Evolutionary conservation across 1,140 invertebrate species (phyloP).

Genomic region (Drosophila subobscura): DNA sequence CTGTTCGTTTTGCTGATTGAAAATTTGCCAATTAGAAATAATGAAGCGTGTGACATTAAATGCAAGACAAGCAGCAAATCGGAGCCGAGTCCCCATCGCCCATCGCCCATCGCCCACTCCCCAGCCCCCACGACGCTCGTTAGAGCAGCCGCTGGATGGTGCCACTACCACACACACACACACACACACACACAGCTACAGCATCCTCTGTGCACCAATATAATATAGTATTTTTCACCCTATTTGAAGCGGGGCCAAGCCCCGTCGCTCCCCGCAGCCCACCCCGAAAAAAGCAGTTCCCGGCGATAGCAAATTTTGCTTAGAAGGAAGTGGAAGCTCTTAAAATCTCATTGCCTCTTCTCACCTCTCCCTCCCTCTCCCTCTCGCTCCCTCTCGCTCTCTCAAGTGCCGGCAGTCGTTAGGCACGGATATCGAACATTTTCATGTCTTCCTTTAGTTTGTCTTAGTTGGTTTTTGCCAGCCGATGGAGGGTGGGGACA

Average conservation of each 20-base stretch:
- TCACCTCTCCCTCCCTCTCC: not conserved
- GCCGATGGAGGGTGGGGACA: not conserved
- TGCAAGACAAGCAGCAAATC: constrained; percentile 80
- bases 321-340: constrained; percentile 77
- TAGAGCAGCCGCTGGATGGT: constrained; percentile 2
- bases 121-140: constrained; percentile 14
- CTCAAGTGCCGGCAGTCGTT: constrained; percentile 56
- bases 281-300: no score
- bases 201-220: constrained; percentile 22
- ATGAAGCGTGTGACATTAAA: constrained; percentile 82
- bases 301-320: constrained; percentile 76
- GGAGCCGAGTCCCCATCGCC: constrained; percentile 44
- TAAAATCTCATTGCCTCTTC: constrained; percentile 72
- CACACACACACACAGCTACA: constrained; percentile 10
- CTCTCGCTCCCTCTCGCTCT: not conserved
- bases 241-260: constrained; percentile 11
- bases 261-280: no score
- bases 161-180: constrained; percentile 15
- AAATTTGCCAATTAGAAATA: constrained; percentile 83
- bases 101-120: not conserved
- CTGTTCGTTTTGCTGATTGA: constrained; percentile 68
- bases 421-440: constrained; percentile 81
- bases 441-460: constrained; percentile 82
- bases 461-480: constrained; percentile 58
- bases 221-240: constrained; percentile 47